Base-by-base conservation (phyloP, 1,140 invertebrate genomes). In the Ganaspis sp. region DNA sequence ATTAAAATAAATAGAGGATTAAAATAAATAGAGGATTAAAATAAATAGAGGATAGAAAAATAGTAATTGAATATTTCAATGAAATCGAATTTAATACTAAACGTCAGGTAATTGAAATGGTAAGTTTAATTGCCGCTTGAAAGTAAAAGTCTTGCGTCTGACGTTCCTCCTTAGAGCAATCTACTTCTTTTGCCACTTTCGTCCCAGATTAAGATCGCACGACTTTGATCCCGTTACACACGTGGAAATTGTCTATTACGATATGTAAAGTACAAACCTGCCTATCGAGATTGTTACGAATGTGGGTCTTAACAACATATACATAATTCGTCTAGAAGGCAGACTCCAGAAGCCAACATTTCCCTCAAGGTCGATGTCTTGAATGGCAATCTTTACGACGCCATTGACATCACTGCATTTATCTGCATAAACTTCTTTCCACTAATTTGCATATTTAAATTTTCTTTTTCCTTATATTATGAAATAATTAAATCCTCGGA, bases 211-310 rank as follows among this genome's bases (percentile, higher is more conserved):
- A 53, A n/a, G 42, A 58, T 64, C 72, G 34, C n/a, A 49, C 72
- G 72, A 73, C 72, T 58, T 73, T 73, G 72, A 73, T 73, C 72
- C n/a, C 72, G 72, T 73, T 73, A 58, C 15, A 54, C 72, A 40
- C 34, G 21, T 40, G n/a, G 72, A 26, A 69, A 74, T 69, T 19
- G 37, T 74, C 64, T 38, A 74, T 69, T 42, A 69, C 64, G 72
- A 49, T 69, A 34, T 69, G 38, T 58, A 40, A 45, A 69, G 12
- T 49, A 17, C 6, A 49, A 6, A 49, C 17, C 4, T 49, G n/a
- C 17, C 1, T 17, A 49, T 6, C 45, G 45, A 49, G 45, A 17
- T 49, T n/a, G n/a, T 49, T 49, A 70, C 38, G 11, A 26, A 64
- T 58, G 37, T 58, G 72, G 29, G 58, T 69, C 72, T 38, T 53